Evolutionary conservation across 1,140 invertebrate species (phyloP).

Genomic region (Drosophila ananassae): DNA sequence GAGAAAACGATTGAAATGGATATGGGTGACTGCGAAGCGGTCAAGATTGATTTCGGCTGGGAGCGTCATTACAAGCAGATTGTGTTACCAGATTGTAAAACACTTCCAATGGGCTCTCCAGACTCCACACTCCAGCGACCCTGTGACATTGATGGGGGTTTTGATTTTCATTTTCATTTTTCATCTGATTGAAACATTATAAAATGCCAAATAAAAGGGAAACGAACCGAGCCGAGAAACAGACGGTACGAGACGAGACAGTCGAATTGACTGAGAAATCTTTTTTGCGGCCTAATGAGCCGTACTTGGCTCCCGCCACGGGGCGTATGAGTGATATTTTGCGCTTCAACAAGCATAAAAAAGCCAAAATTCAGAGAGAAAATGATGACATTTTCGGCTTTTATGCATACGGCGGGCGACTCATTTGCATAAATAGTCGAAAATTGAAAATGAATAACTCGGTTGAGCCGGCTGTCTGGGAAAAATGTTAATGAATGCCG

Average conservation of each 20-base stretch:
- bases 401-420: slow-evolving; percentile 68
- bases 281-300: slow-evolving; percentile 67
- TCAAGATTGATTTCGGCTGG: slow-evolving; percentile 71
- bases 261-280: slow-evolving; percentile 31
- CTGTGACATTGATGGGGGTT: slow-evolving; percentile 76
- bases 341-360: slow-evolving; percentile 58
- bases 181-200: slow-evolving; percentile 78
- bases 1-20: slow-evolving; percentile 62
- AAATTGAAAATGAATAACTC: slow-evolving; percentile 78
- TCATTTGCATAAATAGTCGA: slow-evolving; percentile 80
- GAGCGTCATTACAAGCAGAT: slow-evolving; percentile 55
- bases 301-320: slow-evolving; percentile 55
- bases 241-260: slow-evolving; percentile 16
- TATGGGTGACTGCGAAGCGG: slow-evolving; percentile 53
- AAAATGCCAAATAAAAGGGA: slow-evolving; percentile 36
- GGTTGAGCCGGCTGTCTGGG: slow-evolving; percentile 38
- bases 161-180: slow-evolving; percentile 75
- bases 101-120: slow-evolving; percentile 44
- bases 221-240: slow-evolving; percentile 7
- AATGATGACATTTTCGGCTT: slow-evolving; percentile 75
- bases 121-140: slow-evolving; percentile 2
- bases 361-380: slow-evolving; percentile 12
- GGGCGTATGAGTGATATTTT: slow-evolving; percentile 79
- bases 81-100: slow-evolving; percentile 77
- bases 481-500: slow-evolving; percentile 63